Percentiles rank a stretch among this genome's conserved stretches.
phyloP scores from a whole-genome alignment of 2,888 invertebrate species.

The Alviniconcha strummeri region DNA sequence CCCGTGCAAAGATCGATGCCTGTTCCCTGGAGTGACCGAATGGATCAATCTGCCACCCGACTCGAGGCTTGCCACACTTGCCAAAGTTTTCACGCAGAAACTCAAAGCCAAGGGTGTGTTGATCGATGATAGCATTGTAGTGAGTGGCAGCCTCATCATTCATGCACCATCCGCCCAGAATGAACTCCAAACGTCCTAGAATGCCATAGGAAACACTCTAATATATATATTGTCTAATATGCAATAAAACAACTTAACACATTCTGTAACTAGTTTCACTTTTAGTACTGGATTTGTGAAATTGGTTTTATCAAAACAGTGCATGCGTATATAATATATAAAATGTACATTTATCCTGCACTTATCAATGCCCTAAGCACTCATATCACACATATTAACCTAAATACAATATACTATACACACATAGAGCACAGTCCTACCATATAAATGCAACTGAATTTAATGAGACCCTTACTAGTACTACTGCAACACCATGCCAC shows the following conservation, averaged over 20 bases:
- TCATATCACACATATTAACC: too few species aligned
- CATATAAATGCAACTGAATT: too few species aligned
- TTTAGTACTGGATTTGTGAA: too few species aligned
- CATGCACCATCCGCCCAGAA: conserved; percentile 77
- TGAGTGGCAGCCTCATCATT: conserved; percentile 77
- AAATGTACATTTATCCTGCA: too few species aligned
- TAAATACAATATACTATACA: too few species aligned
- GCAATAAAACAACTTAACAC: not conserved
- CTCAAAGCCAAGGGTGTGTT: conserved; percentile 76
- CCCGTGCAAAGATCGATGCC: conserved; percentile 79
- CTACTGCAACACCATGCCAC: too few species aligned
- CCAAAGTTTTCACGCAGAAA: conserved; percentile 70
- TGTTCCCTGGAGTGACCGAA: conserved; percentile 91
- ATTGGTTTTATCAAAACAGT: too few species aligned
- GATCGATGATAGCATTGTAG: conserved; percentile 77
- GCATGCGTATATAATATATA: too few species aligned
- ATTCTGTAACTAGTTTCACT: too few species aligned
- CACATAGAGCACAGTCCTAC: too few species aligned
- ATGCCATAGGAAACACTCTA: not conserved
- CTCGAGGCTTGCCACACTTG: conserved; percentile 83
- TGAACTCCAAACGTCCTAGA: conserved; percentile 74
- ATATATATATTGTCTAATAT: not conserved
- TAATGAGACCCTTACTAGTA: too few species aligned
- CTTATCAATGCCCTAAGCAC: too few species aligned
- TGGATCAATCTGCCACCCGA: conserved; percentile 91